Percentiles rank a stretch among this genome's conserved stretches.
Conservation (phyloP, 2,888 invertebrate species). For the Conchocele bisecta region DNA sequence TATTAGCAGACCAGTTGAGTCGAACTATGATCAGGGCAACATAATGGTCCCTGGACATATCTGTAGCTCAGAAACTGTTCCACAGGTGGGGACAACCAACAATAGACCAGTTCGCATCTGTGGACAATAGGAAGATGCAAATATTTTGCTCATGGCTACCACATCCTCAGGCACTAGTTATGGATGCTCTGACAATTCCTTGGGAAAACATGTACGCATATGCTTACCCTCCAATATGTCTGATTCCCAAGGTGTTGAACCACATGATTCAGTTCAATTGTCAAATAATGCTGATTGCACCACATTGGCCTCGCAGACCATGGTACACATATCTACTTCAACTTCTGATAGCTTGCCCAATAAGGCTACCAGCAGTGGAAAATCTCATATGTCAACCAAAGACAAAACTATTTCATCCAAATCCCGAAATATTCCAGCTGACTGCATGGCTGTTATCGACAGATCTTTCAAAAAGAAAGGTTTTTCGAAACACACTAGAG, state of each 20-base stretch:
- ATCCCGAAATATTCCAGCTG: conserved; percentile 29
- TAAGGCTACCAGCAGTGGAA: conserved; percentile 1
- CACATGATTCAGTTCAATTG: conserved; percentile 38
- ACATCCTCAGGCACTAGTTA: conserved; percentile 19
- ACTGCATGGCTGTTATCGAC: conserved; percentile 53
- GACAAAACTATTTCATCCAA: conserved; percentile 40
- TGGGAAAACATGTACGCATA: conserved; percentile 47
- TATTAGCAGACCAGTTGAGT: conserved; percentile 21
- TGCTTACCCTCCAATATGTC: conserved; percentile 42
- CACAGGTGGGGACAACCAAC: not conserved
- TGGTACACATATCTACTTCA: conserved; percentile 20
- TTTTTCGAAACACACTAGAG: conserved; percentile 42
- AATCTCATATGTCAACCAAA: conserved; percentile 35
- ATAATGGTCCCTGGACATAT: conserved; percentile 30
- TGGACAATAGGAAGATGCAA: conserved; percentile 17
- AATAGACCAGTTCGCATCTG: conserved; percentile 42
- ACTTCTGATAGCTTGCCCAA: conserved; percentile 11
- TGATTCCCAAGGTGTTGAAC: conserved; percentile 42
- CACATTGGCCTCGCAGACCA: conserved; percentile 32
- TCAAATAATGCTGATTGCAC: conserved; percentile 51
- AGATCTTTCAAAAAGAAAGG: conserved; percentile 33
- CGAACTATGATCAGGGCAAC: conserved; percentile 9
- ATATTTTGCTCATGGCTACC: conserved; percentile 43
- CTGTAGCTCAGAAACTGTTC: conserved; percentile 16
- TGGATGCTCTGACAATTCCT: conserved; percentile 46